Conservation (phyloP, 2,113 vertebrate genomes). For the Eulemur macaco region DNA sequence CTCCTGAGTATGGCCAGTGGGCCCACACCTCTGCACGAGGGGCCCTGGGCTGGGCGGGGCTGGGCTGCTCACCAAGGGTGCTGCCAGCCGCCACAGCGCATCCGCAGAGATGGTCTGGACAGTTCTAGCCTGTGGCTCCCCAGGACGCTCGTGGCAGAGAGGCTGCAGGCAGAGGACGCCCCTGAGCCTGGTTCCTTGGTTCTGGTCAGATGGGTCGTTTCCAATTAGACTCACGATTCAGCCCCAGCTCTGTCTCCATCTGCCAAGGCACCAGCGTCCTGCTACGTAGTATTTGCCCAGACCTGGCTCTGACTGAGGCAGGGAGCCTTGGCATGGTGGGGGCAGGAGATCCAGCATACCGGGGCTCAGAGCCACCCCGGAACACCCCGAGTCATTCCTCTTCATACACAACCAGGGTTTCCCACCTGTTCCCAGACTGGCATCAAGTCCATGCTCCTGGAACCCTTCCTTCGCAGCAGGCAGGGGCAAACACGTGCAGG, state of each 20-base stretch:
- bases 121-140: not conserved
- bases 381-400: not conserved
- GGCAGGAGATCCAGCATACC: not conserved
- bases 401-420: not conserved
- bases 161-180: not conserved
- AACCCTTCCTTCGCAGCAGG: not conserved
- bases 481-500: rapidly evolving
- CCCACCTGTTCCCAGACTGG: not conserved
- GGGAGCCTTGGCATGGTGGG: not conserved
- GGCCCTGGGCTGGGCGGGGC: not conserved
- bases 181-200: not conserved
- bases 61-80: not conserved
- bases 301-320: not conserved
- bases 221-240: not conserved
- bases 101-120: not conserved
- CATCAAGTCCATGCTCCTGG: not conserved
- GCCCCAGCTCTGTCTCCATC: not conserved
- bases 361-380: not conserved
- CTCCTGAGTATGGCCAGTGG: not conserved
- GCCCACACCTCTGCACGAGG: not conserved
- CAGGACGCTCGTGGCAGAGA: not conserved
- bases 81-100: not conserved
- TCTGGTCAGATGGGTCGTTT: not conserved
- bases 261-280: not conserved
- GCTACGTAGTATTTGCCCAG: not conserved